Conservation (phyloP, 2,797 vertebrate genomes). For the Ataeniobius toweri region DNA sequence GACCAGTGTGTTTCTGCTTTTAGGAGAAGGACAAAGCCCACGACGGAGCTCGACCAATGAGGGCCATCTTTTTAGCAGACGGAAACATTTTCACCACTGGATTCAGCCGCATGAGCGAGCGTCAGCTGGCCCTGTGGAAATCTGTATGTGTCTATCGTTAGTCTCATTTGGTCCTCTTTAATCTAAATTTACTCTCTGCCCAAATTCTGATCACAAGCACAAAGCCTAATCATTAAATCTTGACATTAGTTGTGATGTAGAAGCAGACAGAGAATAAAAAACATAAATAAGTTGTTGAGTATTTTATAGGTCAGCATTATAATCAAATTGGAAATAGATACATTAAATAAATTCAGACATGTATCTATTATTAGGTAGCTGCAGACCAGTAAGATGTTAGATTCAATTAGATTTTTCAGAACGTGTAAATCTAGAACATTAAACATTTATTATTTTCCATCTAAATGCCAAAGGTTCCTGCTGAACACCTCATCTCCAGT, state of each 20-base stretch:
- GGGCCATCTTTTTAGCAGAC: constrained; percentile 94
- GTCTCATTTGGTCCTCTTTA: constrained; percentile 6
- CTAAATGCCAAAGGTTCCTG: not conserved
- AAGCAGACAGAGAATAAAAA: not conserved
- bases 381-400: not conserved
- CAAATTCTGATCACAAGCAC: not conserved
- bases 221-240: not conserved
- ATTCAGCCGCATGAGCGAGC: constrained; percentile 98
- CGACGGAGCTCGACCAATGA: constrained; percentile 94
- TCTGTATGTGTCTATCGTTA: constrained; percentile 78
- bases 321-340: not conserved
- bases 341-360: not conserved
- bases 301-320: not conserved
- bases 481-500: constrained; percentile 29
- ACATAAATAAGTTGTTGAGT: not conserved
- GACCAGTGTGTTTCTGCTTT: constrained; percentile 56
- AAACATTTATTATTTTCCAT: not conserved
- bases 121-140: constrained; percentile 97
- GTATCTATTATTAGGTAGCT: not conserved
- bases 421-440: not conserved
- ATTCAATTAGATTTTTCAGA: not conserved
- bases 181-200: constrained; percentile 8
- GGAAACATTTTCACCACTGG: constrained; percentile 98
- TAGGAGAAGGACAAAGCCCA: constrained; percentile 98
- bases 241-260: not conserved